Evolutionary conservation across 1,140 invertebrate species (phyloP), one percentile per base, ranked within the genome.

Genomic region (Antheraea pernyi): DNA sequence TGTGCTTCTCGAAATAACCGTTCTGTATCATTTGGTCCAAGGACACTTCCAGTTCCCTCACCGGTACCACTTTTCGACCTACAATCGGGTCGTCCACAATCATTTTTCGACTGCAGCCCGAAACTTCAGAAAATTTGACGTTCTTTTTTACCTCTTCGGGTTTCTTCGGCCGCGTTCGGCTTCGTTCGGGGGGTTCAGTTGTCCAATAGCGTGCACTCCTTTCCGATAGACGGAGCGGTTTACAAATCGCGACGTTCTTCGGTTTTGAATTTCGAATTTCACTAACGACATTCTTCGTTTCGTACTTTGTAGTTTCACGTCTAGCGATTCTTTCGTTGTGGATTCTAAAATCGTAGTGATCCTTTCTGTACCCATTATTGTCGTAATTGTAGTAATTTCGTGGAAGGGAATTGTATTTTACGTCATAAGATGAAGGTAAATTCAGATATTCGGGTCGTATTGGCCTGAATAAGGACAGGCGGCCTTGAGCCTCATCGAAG

Each of bases 91-190:
- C 91, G 53, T 91, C 88, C 2, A 92, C 87, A 7, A 93, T 79
- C 82, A 90, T 92, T 60, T 92, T 93, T 18, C 88, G 69, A 59
- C 87, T 85, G 19, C 88, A 91, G 16, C 91, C 91, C 3, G 91
- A 92, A 2, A 93, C 92, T 86, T 93, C 92, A 0, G 91, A 93
- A 74, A 93, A 93, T 69, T 91, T 93, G 0, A 93, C 92, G 46
- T 88, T 93, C 72, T 93, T 93, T 62, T 93, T 93, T 0, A 74
- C 72, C 65, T 91, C 90, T 19, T 89, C 88, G 36, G 75, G 37
- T 22, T 79, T 82, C 68, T 84, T 89, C 36, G 80, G 76, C 39
- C 82, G 82, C 19, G 63, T 19, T 70, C 75, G 78, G 10, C 77
- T 68, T 16, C 75, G 79, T 19, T 85, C 81, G 19, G 87, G 84